Base-by-base conservation (phyloP, 1,140 invertebrate genomes). In the Musca domestica region DNA sequence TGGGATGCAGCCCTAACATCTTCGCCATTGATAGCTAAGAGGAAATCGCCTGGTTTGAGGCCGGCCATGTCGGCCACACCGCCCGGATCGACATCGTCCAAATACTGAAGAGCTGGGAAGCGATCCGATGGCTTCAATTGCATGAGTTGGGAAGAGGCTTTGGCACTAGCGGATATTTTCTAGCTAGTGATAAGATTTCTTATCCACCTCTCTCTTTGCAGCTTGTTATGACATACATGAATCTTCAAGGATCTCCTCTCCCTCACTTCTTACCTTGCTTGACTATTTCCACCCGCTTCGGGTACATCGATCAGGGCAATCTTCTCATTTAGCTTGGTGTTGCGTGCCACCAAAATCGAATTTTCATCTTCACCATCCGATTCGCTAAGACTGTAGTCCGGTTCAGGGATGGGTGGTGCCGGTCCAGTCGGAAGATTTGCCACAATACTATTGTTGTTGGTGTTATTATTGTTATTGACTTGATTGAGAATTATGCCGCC, bases 31-130 rank as follows among this genome's bases (percentile, higher is more conserved):
- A 99, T 98, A 79, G 95, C 92, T 20, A 99, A 84, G 20, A 99
- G 87, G 83, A 96, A 99, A 83, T 99, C 98, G 64, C 96, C 96
- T 74, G 95, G 93, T 67, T 89, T 88, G 9, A 99, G 87, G 1
- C 98, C 98, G 17, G 96, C 96, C 76, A 94, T 87, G 83, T 99
- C 96, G 0, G 98, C 96, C n/a, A 98, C 95, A 63, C 97, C 96
- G 41, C 93, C 93, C 54, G 91, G 90, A 84, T 99, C 97, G 30
- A 99, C 97, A 82, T 97, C 96, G 81, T 99, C 98, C 69, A 99
- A 86, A 84, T 99, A 99, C 83, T 99, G 98, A n/a, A 99, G 85
- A 30, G 94, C 96, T 19, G 97, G 94, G 80, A 92, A 95, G 82
- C 89, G 89, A 72, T 91, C 90, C 1, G 88, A 91, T 3, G 90